phyloP scores from a whole-genome alignment of 2,888 invertebrate species.

The Perizoma affinitatum region DNA sequence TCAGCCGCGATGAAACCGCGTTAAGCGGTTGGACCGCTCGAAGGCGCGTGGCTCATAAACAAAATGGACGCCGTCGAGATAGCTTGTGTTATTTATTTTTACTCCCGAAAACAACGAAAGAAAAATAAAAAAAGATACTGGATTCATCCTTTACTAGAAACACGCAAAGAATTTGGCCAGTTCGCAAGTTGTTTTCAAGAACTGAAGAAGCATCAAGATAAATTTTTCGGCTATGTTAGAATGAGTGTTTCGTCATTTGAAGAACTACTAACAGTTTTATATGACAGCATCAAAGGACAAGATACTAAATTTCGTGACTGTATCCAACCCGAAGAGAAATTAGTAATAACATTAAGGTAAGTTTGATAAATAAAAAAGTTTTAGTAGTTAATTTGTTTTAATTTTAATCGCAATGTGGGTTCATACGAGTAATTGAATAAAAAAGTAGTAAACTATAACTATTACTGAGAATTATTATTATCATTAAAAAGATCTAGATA shows the following conservation, averaged over 20 bases:
- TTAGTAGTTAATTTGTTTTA: constrained; percentile 14
- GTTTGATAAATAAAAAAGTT: constrained; percentile 13
- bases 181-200: constrained; percentile 37
- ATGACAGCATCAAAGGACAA: constrained; percentile 35
- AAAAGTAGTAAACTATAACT: constrained; percentile 27
- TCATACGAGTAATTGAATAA: constrained; percentile 11
- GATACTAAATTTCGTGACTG: constrained; percentile 36
- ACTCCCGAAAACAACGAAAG: constrained; percentile 35
- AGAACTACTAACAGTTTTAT: constrained; percentile 23
- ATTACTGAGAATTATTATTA: constrained; percentile 28
- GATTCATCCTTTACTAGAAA: constrained; percentile 37
- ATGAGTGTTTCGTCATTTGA: constrained; percentile 28
- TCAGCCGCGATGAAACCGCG: constrained; percentile 1
- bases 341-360: constrained; percentile 13
- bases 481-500: constrained; percentile 29
- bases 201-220: constrained; percentile 27
- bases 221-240: constrained; percentile 36
- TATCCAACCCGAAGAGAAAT: constrained; percentile 19
- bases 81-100: constrained; percentile 30
- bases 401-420: constrained; percentile 11
- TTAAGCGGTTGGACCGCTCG: constrained; percentile 3
- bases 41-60: constrained; percentile 12
- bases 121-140: constrained; percentile 34
- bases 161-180: constrained; percentile 34
- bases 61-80: constrained; percentile 5